Evolutionary conservation across 2,888 invertebrate species (phyloP).

Genomic region (Archips xylosteana): DNA sequence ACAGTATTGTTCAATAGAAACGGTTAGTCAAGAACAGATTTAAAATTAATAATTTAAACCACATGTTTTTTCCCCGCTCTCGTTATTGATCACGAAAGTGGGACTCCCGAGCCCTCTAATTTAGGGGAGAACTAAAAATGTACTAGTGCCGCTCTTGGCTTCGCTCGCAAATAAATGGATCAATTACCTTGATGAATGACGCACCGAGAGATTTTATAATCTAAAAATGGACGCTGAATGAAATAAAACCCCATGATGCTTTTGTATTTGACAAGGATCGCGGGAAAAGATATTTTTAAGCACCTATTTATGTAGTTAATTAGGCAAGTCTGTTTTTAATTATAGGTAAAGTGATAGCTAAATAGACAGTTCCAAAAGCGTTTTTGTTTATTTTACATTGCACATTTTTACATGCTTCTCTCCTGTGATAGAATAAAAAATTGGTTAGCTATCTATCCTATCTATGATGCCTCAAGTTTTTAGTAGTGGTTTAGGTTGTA

Average conservation of each 20-base stretch:
- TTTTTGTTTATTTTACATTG: too few species aligned
- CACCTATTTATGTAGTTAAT: background rate
- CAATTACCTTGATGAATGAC: constrained; percentile 14
- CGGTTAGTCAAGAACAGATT: too few species aligned
- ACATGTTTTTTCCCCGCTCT: background rate
- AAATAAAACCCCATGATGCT: background rate
- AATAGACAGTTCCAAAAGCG: too few species aligned
- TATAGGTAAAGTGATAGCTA: too few species aligned
- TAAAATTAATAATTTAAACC: too few species aligned
- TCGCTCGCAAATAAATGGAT: constrained; percentile 8
- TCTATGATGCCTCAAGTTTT: too few species aligned
- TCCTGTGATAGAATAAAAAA: too few species aligned
- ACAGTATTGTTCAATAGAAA: too few species aligned
- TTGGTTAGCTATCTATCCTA: too few species aligned
- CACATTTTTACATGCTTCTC: too few species aligned
- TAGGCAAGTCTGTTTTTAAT: too few species aligned
- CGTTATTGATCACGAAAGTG: background rate
- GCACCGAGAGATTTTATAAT: background rate
- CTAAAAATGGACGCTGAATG: constrained; percentile 2
- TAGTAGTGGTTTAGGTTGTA: too few species aligned
- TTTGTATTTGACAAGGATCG: background rate
- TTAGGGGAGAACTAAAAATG: constrained; percentile 2
- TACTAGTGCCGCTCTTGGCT: background rate
- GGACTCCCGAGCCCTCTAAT: background rate
- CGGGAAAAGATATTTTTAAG: background rate